These are phyloP conservation scores for Trichomycterus rosablanca DNA, from an alignment of 2,113 vertebrate species.

Conservation along the genomic window DNA sequence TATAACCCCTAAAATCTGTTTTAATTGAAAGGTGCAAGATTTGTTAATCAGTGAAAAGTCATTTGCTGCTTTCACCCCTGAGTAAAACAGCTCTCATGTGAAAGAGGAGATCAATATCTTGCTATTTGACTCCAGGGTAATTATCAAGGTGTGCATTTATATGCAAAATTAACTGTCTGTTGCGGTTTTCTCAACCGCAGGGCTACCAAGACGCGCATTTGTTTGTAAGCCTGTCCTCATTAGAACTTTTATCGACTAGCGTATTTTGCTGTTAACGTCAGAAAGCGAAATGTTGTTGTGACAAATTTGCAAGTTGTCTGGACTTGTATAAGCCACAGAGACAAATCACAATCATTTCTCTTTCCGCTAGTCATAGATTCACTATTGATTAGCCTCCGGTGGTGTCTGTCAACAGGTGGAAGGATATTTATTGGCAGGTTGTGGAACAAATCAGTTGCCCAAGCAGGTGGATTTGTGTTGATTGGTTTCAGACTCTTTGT, in stretches of 20 bases:
- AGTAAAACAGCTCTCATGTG: neutral
- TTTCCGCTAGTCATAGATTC: constrained; percentile 44
- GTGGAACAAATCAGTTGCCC: constrained; percentile 12
- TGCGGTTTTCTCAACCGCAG: constrained; percentile 7
- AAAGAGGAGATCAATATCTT: constrained; percentile 14
- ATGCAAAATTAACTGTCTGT: neutral
- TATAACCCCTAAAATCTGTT: neutral
- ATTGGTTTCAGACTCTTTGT: too few relatives aligned
- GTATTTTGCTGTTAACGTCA: constrained; percentile 1
- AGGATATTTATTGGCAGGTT: constrained; percentile 55
- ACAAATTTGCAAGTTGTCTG: constrained; percentile 13
- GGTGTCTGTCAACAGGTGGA: constrained; percentile 69
- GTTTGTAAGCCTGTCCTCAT: neutral
- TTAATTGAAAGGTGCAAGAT: constrained; percentile 56
- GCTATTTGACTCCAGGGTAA: neutral
- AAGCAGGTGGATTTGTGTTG: constrained; percentile 3
- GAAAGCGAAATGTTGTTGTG: constrained; percentile 6
- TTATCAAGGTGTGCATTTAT: constrained; percentile 1
- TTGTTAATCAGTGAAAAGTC: neutral
- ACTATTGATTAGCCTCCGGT: constrained; percentile 51
- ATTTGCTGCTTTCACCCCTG: neutral
- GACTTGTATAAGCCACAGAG: constrained; percentile 37
- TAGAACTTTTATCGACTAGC: constrained; percentile 17
- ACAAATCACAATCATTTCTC: constrained; percentile 54
- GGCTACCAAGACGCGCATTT: constrained; percentile 10